These are phyloP conservation scores for Beaufortia kweichowensis DNA, from an alignment of 2,113 vertebrate genomes.

Conservation along the genomic window DNA sequence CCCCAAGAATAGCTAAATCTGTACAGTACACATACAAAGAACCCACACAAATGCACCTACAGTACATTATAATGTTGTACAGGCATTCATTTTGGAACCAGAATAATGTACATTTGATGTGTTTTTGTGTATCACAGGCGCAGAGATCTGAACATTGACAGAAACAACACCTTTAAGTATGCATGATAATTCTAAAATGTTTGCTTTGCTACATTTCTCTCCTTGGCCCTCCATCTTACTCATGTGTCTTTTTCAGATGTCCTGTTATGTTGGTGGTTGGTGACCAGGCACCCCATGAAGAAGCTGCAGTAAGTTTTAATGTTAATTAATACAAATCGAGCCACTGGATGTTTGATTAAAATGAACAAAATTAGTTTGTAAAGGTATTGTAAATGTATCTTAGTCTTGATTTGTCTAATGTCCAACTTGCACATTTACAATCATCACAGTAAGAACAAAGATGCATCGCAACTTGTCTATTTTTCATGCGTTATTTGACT, in stretches of 20 bases:
- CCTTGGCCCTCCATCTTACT: not conserved
- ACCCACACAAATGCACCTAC: not conserved
- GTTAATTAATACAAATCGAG: not conserved
- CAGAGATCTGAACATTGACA: conserved; percentile 83
- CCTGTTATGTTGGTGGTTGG: conserved; percentile 93
- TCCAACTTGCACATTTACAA: too few relatives aligned
- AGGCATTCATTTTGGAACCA: not conserved
- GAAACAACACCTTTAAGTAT: conserved; percentile 78
- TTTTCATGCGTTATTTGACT: too few relatives aligned
- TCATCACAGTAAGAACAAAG: too few relatives aligned
- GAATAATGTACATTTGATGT: conserved; percentile 23
- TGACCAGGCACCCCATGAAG: conserved; percentile 91
- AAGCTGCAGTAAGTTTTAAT: conserved; percentile 81
- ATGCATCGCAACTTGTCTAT: too few relatives aligned
- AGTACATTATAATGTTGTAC: too few relatives aligned
- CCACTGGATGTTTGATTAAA: not conserved
- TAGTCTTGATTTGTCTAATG: too few relatives aligned
- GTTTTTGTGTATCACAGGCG: conserved; percentile 70
- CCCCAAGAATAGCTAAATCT: too few relatives aligned
- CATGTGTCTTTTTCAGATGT: conserved; percentile 71
- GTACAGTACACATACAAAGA: not conserved
- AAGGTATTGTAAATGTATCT: too few relatives aligned
- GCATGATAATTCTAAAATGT: not conserved
- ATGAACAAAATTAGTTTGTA: too few relatives aligned
- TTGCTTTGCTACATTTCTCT: not conserved